phyloP scores from a whole-genome alignment of 2,113 vertebrate species.

The Alligator sinensis region DNA sequence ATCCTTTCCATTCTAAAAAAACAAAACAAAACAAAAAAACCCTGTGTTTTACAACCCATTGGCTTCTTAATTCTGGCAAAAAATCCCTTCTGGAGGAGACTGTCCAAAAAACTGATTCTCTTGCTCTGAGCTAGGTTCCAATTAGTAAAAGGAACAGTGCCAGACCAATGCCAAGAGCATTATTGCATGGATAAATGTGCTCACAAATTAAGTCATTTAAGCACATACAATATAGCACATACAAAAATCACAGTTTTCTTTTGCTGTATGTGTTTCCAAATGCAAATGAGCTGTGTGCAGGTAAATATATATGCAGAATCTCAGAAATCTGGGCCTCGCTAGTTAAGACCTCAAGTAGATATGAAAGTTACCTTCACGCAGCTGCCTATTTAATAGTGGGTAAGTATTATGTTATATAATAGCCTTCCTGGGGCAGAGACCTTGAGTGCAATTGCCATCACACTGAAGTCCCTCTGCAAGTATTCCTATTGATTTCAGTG shows the following conservation, averaged over 20 bases:
- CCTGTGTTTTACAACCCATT: background rate
- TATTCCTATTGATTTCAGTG: conserved; percentile 24
- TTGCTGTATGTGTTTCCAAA: background rate
- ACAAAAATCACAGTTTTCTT: background rate
- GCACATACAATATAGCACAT: background rate
- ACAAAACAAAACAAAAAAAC: background rate
- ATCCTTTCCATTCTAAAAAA: background rate
- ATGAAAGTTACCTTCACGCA: no score
- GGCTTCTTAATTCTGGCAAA: background rate
- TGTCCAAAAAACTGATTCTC: background rate
- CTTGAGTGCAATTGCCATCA: background rate
- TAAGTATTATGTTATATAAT: background rate
- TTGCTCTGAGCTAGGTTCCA: background rate
- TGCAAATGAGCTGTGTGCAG: background rate
- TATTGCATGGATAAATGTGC: background rate
- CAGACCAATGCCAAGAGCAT: accelerated
- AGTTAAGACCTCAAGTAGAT: background rate
- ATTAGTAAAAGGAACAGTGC: background rate
- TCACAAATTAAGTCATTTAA: background rate
- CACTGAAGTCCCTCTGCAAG: background rate
- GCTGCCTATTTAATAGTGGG: background rate
- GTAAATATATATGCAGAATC: background rate
- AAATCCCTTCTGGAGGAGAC: background rate
- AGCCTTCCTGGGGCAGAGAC: background rate
- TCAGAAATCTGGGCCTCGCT: background rate